Percentiles rank a stretch among this genome's conserved stretches.
Conservation (phyloP, 2,797 vertebrate species). For the Crenichthys baileyi region DNA sequence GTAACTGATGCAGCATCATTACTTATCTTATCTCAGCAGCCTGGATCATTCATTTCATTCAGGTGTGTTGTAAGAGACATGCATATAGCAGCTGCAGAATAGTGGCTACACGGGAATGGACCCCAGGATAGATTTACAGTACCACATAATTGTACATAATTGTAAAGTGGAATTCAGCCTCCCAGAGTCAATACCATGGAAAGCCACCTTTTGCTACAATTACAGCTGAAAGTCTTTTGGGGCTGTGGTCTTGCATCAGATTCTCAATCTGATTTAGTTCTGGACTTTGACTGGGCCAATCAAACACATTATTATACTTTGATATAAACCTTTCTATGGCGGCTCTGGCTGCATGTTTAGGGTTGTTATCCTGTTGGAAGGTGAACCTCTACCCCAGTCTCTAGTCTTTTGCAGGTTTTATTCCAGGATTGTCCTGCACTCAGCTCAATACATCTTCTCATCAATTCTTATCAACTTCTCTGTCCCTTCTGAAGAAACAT, state of each 20-base stretch:
- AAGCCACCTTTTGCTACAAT: neutral
- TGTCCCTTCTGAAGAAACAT: too few species aligned
- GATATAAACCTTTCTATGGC: too few species aligned
- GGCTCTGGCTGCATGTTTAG: neutral
- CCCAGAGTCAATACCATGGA: neutral
- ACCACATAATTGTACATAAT: neutral
- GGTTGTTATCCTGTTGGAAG: neutral
- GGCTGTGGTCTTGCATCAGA: neutral
- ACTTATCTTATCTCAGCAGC: slow-evolving; percentile 43
- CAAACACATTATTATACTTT: neutral
- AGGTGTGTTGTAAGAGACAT: neutral
- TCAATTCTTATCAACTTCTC: neutral
- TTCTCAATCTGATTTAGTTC: neutral
- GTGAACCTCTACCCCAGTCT: too few species aligned
- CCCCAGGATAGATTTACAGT: neutral
- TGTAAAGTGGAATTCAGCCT: neutral
- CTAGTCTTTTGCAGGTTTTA: too few species aligned
- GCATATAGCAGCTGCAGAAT: neutral
- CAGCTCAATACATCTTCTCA: too few species aligned
- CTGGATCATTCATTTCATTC: neutral
- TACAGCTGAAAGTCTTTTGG: neutral
- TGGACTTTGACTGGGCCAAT: neutral
- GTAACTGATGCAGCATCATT: slow-evolving; percentile 60
- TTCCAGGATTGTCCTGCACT: too few species aligned
- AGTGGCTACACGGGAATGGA: neutral